Base-by-base conservation (phyloP, 2,888 invertebrate species). In the Melikaiella ostensackeni region DNA sequence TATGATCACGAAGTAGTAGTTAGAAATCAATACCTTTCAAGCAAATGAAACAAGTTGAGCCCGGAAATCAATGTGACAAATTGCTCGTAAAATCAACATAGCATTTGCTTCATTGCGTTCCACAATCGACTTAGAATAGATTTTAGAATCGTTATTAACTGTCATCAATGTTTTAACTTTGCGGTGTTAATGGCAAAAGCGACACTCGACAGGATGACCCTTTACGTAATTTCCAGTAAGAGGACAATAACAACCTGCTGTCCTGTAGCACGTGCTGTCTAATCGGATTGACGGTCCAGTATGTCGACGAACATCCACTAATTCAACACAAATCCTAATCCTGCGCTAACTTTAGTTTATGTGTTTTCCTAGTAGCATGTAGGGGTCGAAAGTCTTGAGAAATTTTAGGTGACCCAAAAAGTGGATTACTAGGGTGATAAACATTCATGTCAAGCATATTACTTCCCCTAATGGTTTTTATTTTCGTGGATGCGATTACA, bases 241-340 rank as follows among this genome's bases (percentile, higher is more conserved):
- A 66, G 70, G 75, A 78, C 76, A 79, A 79, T 78, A 75, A 75
- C 66, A 80, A 77, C 76, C 38, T 75, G 38, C 38, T 79, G 38
- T 62, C 38, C 75, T 75, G 76, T 74, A 76, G 77, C 73, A 46
- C 73, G 59, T 77, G 82, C 81, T 81, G 83, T 86, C 83, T 85
- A 84, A 86, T 84, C 83, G 77, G 77, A 62, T 81, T 75, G 81
- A 80, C 74, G 77, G 75, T 50, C 55, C 77, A 82, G 80, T 79
- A 82, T 79, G 75, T 79, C 78, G 75, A 78, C 63, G 79, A 79
- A 77, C 55, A 63, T 55, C 35, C 57, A 38, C 76, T 77, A 57
- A 70, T 59, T 33, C 61, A 46, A 64, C 74, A 78, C 76, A 76
- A 77, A 78, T 79, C 75, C 55, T 77, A 80, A 82, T 81, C 75